These are phyloP conservation scores for Drosophila recens DNA, from an alignment of 2,888 invertebrate species.

Conservation along the genomic window DNA sequence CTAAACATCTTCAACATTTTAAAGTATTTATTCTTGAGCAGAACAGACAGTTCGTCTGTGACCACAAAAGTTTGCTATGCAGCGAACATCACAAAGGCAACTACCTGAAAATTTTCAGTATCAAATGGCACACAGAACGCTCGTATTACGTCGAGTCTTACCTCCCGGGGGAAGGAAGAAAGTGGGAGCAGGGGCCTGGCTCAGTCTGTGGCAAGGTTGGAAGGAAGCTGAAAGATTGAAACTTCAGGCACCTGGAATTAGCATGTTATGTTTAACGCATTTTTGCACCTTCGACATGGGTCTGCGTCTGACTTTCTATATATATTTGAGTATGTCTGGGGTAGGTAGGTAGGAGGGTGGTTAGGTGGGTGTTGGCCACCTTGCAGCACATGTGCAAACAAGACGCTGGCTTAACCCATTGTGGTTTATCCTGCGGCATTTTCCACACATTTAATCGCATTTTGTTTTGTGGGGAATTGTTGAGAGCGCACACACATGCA, in stretches of 20 bases:
- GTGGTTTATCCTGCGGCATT: slow-evolving; percentile 78
- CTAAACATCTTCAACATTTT: slow-evolving; percentile 5
- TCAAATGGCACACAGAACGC: slow-evolving; percentile 74
- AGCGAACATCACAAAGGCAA: slow-evolving; percentile 42
- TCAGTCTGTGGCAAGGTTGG: slow-evolving; percentile 23
- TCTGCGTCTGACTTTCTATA: slow-evolving; percentile 40
- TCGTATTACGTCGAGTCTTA: slow-evolving; percentile 65
- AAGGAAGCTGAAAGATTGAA: slow-evolving; percentile 61
- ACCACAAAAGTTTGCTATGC: slow-evolving; percentile 57
- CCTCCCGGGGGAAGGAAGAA: not conserved
- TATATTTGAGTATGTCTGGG: not conserved
- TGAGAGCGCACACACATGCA: slow-evolving; percentile 66
- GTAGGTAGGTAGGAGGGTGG: not conserved
- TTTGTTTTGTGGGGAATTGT: slow-evolving; percentile 71
- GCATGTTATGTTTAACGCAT: slow-evolving; percentile 82
- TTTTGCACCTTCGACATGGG: slow-evolving; percentile 78
- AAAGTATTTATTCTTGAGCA: slow-evolving; percentile 7
- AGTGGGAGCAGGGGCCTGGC: not conserved
- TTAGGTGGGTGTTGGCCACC: slow-evolving; percentile 9
- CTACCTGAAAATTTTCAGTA: slow-evolving; percentile 42
- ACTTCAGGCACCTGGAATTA: slow-evolving; percentile 75
- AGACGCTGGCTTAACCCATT: slow-evolving; percentile 71
- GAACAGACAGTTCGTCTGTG: slow-evolving; percentile 10
- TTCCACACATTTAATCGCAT: slow-evolving; percentile 84
- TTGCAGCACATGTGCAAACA: slow-evolving; percentile 69